Percentiles rank a stretch among this genome's conserved stretches.
These are phyloP conservation scores for Zaprionus davidi DNA, from an alignment of 1,140 invertebrate genomes.

Conservation along the genomic window DNA sequence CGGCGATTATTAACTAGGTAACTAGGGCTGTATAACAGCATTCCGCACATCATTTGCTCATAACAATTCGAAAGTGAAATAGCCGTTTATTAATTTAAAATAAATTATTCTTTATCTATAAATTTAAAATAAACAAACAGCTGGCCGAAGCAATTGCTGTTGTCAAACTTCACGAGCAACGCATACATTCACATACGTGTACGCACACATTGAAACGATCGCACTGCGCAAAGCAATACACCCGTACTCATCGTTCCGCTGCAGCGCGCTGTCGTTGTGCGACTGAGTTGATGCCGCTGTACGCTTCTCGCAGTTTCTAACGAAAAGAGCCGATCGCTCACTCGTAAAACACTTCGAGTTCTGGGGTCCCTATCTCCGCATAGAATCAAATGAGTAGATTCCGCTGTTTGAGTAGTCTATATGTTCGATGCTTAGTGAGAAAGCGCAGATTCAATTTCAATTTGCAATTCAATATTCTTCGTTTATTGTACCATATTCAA, in stretches of 20 bases:
- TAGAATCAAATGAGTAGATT: too few relatives aligned
- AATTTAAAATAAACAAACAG: not conserved
- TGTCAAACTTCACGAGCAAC: not conserved
- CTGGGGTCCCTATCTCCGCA: too few relatives aligned
- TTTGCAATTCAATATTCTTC: not conserved
- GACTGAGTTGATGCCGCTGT: too few relatives aligned
- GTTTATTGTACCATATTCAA: not conserved
- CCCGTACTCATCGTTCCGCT: too few relatives aligned
- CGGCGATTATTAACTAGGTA: slow-evolving; percentile 28
- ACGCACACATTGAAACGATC: not conserved
- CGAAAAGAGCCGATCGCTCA: too few relatives aligned
- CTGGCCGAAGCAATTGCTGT: not conserved
- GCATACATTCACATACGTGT: too few relatives aligned
- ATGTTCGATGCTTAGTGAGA: too few relatives aligned
- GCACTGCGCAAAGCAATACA: too few relatives aligned
- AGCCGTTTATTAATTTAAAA: not conserved
- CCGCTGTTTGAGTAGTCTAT: too few relatives aligned
- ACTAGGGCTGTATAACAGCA: slow-evolving; percentile 89
- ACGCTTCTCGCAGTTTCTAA: too few relatives aligned
- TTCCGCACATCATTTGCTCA: slow-evolving; percentile 89
- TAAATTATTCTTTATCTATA: not conserved
- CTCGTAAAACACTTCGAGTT: too few relatives aligned
- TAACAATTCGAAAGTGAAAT: slow-evolving; percentile 71
- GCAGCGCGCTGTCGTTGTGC: too few relatives aligned
- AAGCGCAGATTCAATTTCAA: not conserved